Evolutionary conservation across 2,113 vertebrate species (phyloP), one percentile per base, ranked within the genome.

Genomic region (Rhadina sibilatrix): DNA sequence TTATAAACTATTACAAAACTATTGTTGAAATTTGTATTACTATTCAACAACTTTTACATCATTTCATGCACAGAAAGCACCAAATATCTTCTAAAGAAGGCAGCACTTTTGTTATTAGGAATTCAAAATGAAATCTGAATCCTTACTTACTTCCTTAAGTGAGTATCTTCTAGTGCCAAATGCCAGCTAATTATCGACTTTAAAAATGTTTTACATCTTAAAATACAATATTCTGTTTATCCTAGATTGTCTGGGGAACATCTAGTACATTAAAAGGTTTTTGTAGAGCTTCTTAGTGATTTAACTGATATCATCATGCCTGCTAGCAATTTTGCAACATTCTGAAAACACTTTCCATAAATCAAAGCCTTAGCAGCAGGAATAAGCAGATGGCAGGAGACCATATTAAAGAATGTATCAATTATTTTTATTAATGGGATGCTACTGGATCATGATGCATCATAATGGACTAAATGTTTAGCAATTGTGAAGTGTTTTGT

Each of bases 261-360:
- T 95, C 93, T 91, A 94, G 90, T 93, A 97, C 95, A 96, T 97
- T 97, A 96, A 98, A 97, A 97, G 86, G 76, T 93, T 97, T 97
- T 95, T 94, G 87, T 93, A 94, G 92, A 90, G 79, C 93, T 97
- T 97, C 87, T 93, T 94, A 84, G 81, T 94, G 93, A 96, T 97
- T 97, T 97, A 95, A 93, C 91, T 92, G 95, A 96, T 97, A 96
- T 74, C 90, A 95, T 96, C 94, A 85, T 97, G 97, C 97, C 97
- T 98, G 76, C 97, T 97, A 98, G 97, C 94, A 97, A 97, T 98
- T 98, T 95, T 96, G 93, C 82, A 98, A 94, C 93, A 97, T 98
- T 97, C 95, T 97, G 94, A 97, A 98, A 98, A 97, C 83, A 96
- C 97, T 98, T 98, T 93, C 86, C 87, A 96, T 97, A 97, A 97